Evolutionary conservation across 1,140 invertebrate genomes (phyloP), one percentile per base, ranked within the genome.

Genomic region (Meteorus sp.): DNA sequence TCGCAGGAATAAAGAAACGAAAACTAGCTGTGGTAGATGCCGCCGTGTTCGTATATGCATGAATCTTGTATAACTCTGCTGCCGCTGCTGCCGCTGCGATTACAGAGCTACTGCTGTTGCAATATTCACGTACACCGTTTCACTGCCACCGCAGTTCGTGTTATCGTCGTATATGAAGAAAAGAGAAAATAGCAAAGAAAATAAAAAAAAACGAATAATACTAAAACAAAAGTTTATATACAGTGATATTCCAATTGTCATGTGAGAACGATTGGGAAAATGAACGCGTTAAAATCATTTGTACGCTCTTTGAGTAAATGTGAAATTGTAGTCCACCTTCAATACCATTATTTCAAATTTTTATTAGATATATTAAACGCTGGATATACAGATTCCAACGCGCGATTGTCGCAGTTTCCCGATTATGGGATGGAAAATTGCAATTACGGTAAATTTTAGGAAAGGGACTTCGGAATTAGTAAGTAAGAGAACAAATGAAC

Each of bases 91-190:
- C 65, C 29, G 64, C 56, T 48, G 56, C 62, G 64, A 63, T 63
- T 51, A 70, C 69, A n/a, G n/a, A 68, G 70, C 65, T 68, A 69
- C 66, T 77, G 74, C 71, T 75, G 68, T 74, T 78, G 71, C 71
- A 76, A 77, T 77, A 77, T 78, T 67, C 72, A 77, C 72, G 70
- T 77, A 76, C 75, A 79, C 74, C 77, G 72, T 78, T 78, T 11
- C 76, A 79, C 77, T 79, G 77, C 77, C 77, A 78, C 71, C 65
- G 75, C 77, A 79, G 73, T 79, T 77, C 73, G 69, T 78, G 72
- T 79, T 76, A 72, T 72, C 59, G 73, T 72, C 73, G 66, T 69
- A 68, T 69, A 69, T 69, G 56, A 33, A n/a, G n/a, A n/a, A n/a
- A n/a, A n/a, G n/a, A n/a, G n/a, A 48, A 48, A 25, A 25, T 27